Evolutionary conservation across 1,140 invertebrate genomes (phyloP), one percentile per base, ranked within the genome.

Genomic region (Musca domestica): DNA sequence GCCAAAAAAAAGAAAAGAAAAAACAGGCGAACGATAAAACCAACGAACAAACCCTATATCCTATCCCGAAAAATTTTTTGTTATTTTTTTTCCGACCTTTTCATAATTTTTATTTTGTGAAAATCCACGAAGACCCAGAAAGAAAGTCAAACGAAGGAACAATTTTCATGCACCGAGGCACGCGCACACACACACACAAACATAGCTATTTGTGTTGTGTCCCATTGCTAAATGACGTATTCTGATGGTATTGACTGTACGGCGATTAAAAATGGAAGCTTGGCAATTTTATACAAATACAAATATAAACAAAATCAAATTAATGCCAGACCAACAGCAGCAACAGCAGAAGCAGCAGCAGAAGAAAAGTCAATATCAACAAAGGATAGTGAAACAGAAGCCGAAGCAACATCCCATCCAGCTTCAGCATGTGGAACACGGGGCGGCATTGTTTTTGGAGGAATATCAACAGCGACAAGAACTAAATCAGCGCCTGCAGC

Each of bases 331-430:
- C 56, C 56, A 61, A 41, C 74, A 70, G 25, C 17, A 56, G 71
- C 72, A 69, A 70, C 72, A 69, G 66, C 67, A 69, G 70, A 69
- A 30, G 27, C 56, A 61, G 15, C 64, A 51, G 25, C 48, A 25
- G 20, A n/a, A 64, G 23, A 58, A 74, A 67, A 67, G 68, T 66
- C 71, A 74, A 48, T 25, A 51, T 51, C 63, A 48, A 61, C 56
- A 61, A 41, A 23, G 51, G 70, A 66, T 70, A 71, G 69, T 70
- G 71, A 66, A 58, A 64, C 69, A 49, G 51, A 52, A 19, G 12
- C 3, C 66, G 69, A 69, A 67, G 71, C 56, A 61, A n/a, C 54
- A 58, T 27, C 54, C 25, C 56, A 41, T 19, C 27, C 56, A 41
- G 3, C 56, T 41, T 19, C 30, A 61, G n/a, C 17, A 61, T 34